phyloP scores from a whole-genome alignment of 2,888 invertebrate species.

The Agrilus cyanescens region DNA sequence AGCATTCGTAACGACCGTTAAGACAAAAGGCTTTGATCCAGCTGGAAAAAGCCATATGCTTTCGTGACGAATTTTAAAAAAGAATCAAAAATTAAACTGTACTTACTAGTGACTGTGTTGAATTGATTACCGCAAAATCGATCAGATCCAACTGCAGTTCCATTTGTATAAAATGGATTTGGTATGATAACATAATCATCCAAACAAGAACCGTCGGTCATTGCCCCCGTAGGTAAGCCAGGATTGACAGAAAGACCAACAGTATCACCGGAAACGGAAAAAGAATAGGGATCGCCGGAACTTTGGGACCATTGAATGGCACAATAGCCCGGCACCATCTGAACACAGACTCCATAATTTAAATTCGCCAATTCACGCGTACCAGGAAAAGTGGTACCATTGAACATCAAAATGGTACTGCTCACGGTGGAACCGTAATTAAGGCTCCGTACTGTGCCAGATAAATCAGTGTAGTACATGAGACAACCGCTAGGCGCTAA shows the following conservation, averaged over 20 bases:
- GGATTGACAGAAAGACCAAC: slow-evolving; percentile 46
- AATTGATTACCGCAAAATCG: slow-evolving; percentile 68
- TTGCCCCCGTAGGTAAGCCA: slow-evolving; percentile 45
- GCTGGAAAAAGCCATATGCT: slow-evolving; percentile 35
- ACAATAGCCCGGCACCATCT: slow-evolving; percentile 61
- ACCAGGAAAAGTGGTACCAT: slow-evolving; percentile 32
- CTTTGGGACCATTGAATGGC: slow-evolving; percentile 52
- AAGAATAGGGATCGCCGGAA: slow-evolving; percentile 43
- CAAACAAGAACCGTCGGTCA: slow-evolving; percentile 48
- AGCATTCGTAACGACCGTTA: slow-evolving; percentile 57
- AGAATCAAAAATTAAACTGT: too few relatives aligned
- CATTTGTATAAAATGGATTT: slow-evolving; percentile 41
- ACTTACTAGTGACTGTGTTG: slow-evolving; percentile 49
- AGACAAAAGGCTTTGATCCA: slow-evolving; percentile 55
- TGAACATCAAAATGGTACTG: slow-evolving; percentile 13
- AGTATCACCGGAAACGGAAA: slow-evolving; percentile 59
- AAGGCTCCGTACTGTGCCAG: slow-evolving; percentile 59
- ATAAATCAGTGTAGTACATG: slow-evolving; percentile 53
- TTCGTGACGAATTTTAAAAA: not conserved
- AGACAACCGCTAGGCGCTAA: slow-evolving; percentile 68
- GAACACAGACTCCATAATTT: slow-evolving; percentile 67
- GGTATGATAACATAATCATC: slow-evolving; percentile 68
- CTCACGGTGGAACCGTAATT: slow-evolving; percentile 54
- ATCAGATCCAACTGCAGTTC: slow-evolving; percentile 40
- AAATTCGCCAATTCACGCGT: slow-evolving; percentile 60